Base-by-base conservation (phyloP, 2,888 invertebrate species). In the Gibbula magus region DNA sequence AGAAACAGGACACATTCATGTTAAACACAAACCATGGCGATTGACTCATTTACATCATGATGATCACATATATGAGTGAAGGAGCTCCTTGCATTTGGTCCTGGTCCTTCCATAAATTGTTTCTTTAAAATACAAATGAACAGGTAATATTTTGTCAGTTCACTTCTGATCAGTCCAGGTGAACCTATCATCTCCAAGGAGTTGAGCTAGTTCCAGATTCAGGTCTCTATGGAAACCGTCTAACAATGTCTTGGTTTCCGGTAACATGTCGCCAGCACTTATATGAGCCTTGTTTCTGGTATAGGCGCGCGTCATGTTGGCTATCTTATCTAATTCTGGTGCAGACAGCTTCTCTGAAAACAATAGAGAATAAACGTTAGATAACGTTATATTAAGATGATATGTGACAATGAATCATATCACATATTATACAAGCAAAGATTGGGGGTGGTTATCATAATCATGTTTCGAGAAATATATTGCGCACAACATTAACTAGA, bases 191-290 rank as follows among this genome's bases (percentile, higher is more conserved):
- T 84, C 81, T 0, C 77, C 78, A 13, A 86, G 53, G 7, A 86
- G 25, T 25, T 77, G 73, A 5, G 77, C 78, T 5, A 86, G 80
- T 32, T 83, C 56, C 35, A 75, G 53, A 75, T 84, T 86, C 73
- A 80, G 81, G 5, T 81, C 79, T 22, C 35, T 35, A 54, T 83
- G 83, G 66, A 84, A 86, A 2, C 82, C 35, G 20, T 79, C 39
- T 25, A 86, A 78, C 4, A 86, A 32, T 45, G 18, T 22, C 35
- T 82, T 75, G 0, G 84, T 86, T 45, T 79, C 80, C 5, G 81
- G 79, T 45, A 82, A 54, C 86, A 86, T 84, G 16, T 82, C 81
- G 0, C 86, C 86, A 10, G 77, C 76, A 0, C 70, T 61, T 29
- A 73, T 79, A 8, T 83, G 83, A 13, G 74, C 73, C 1, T 45